Evolutionary conservation across 2,113 vertebrate genomes (phyloP), one percentile per base, ranked within the genome.

Genomic region (Hypocryptadius cinnamomeus): DNA sequence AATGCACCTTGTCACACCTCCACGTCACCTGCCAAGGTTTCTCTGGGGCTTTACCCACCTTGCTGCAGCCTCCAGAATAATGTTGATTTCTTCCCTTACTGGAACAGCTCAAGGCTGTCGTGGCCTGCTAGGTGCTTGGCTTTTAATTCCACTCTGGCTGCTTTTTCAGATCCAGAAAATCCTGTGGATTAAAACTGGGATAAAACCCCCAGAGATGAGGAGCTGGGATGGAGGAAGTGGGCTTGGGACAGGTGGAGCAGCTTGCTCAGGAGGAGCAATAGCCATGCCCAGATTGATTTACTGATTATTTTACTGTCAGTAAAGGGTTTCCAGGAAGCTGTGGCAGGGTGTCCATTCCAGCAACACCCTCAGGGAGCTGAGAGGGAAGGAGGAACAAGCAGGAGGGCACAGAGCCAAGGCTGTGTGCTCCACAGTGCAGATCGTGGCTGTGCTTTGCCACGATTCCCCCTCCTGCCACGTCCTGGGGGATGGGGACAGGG

Each of bases 1-100:
- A 72, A 87, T 61, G 15, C 0, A n/a, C 21, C 14, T 13, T 8
- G 30, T 69, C 45, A 56, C 72, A 44, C 9, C 59, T 45, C 80
- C 53, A 16, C 0, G 0, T 60, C 77, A 47, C 54, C 25, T 13
- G 6, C 48, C 0, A 0, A 57, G 42, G 31, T 37, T 81, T 40
- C 79, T 74, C 74, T 40, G 31, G 39, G 56, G n/a, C 50, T 87
- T 73, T 74, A 17, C n/a, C 28, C 54, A 51, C 17, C 30, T 68
- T 0, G 0, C 45, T 40, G 11, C 31, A 53, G 31, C 61, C 65
- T 85, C 22, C 76, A 79, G 39, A 59, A 40, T 25, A n/a, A 66
- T 59, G 71, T 3, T 66, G 30, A 45, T 82, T 59, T 68, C 35
- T 73, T 53, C 44, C 13, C 16, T 45, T 54, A 9, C 15, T 47